phyloP scores from a whole-genome alignment of 2,888 invertebrate genomes.

The Lasioglossum villosulum region DNA sequence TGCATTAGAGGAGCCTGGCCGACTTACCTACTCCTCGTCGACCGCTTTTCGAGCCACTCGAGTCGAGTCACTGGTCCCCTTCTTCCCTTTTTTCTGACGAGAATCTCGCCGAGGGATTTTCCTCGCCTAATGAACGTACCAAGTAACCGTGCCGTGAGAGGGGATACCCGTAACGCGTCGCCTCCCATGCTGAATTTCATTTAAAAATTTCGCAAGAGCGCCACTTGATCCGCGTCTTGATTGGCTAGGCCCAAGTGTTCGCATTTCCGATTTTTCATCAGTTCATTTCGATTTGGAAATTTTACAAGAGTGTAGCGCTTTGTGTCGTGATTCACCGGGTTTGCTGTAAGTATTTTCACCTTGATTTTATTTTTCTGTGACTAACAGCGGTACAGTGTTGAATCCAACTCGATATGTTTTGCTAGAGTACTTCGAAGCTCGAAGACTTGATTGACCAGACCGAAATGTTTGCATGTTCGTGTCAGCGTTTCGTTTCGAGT shows the following conservation, averaged over 20 bases:
- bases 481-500: background rate
- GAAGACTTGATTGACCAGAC: background rate
- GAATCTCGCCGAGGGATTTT: slow-evolving; percentile 44
- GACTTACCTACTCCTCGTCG: slow-evolving; percentile 72
- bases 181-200: background rate
- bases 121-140: slow-evolving; percentile 45
- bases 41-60: slow-evolving; percentile 62
- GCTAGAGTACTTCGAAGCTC: background rate
- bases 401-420: background rate
- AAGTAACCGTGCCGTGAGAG: slow-evolving; percentile 28
- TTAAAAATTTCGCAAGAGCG: background rate
- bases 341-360: background rate
- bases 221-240: background rate
- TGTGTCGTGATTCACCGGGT: background rate
- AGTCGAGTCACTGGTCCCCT: slow-evolving; percentile 59
- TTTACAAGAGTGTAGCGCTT: background rate
- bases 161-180: background rate
- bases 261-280: background rate
- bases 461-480: background rate
- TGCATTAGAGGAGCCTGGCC: slow-evolving; percentile 76
- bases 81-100: slow-evolving; percentile 31
- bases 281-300: background rate
- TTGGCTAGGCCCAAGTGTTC: background rate
- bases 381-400: background rate
- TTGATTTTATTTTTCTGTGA: background rate